Percentiles rank a stretch among this genome's conserved stretches.
These are phyloP conservation scores for Drosophila melanogaster DNA, from an alignment of 1,140 invertebrate genomes.

Conservation along the genomic window Release_6_plus_ISO1_MT NT_033779.5:14810001-14810500, in stretches of 20 bases:
- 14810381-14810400: constrained; percentile 75
- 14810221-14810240: constrained; percentile 23
- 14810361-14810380: constrained; percentile 11
- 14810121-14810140: constrained; percentile 4
- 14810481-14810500: constrained; percentile 78
- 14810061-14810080: neutral
- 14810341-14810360: constrained; percentile 68
- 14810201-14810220: constrained; percentile 20
- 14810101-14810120: too few relatives aligned
- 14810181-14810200: constrained; percentile 25
- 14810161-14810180: constrained; percentile 14
- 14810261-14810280: constrained; percentile 3
- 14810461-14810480: constrained; percentile 59
- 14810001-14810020: too few relatives aligned
- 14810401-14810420: constrained; percentile 81
- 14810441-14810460: constrained; percentile 26
- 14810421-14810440: constrained; percentile 50
- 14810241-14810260: constrained; percentile 20
- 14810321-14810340: constrained; percentile 75
- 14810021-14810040: too few relatives aligned
- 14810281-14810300: constrained; percentile 24
- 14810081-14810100: neutral
- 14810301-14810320: constrained; percentile 76
- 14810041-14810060: too few relatives aligned
- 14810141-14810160: neutral